Percentiles rank a stretch among this genome's conserved stretches.
Conservation (phyloP, 1,140 invertebrate genomes). For the Caenorhabditis latens region DNA sequence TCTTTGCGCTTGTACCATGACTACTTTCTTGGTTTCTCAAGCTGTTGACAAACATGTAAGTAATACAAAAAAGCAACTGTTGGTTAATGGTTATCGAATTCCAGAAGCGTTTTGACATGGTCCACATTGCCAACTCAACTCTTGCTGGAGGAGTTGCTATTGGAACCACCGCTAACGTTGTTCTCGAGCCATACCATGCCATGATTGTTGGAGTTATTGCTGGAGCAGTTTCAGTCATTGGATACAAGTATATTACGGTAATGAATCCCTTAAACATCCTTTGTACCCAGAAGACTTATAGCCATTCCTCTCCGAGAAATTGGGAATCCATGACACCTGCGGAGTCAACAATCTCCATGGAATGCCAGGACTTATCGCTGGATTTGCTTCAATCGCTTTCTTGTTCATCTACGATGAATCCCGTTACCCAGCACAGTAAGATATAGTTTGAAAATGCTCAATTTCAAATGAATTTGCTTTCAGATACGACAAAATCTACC, state of each 20-base stretch:
- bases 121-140: constrained; percentile 80
- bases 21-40: constrained; percentile 82
- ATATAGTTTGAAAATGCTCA: neutral
- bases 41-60: constrained; percentile 85
- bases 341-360: constrained; percentile 96
- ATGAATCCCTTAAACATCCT: no score
- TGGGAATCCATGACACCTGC: constrained; percentile 90
- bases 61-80: constrained; percentile 46
- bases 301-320: constrained; percentile 83
- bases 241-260: constrained; percentile 88
- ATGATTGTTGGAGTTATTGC: constrained; percentile 86
- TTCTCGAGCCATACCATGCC: constrained; percentile 86
- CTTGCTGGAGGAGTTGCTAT: constrained; percentile 82
- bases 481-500: constrained; percentile 57
- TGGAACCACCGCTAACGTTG: constrained; percentile 83
- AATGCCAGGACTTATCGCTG: constrained; percentile 90
- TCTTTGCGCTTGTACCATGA: constrained; percentile 79
- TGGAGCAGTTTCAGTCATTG: constrained; percentile 87
- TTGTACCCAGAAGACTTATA: constrained; percentile 7
- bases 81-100: constrained; percentile 59
- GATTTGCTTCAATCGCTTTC: constrained; percentile 81
- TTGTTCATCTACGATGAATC: constrained; percentile 51
- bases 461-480: neutral
- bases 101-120: constrained; percentile 76
- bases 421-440: constrained; percentile 50